phyloP scores from a whole-genome alignment of 2,888 invertebrate species.

The Agrilus mali region DNA sequence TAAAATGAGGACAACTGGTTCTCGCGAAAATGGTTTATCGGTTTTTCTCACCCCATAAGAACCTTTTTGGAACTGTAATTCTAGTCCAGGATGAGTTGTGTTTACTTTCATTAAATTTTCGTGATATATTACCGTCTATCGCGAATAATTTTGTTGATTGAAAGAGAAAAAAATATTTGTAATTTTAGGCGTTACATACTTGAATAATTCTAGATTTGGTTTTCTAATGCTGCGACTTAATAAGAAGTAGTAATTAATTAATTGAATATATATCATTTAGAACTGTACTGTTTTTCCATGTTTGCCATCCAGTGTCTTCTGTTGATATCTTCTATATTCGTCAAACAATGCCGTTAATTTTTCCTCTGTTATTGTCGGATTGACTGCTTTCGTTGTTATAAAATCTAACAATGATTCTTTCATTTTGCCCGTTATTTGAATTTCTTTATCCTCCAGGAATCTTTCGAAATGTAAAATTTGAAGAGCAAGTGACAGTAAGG shows the following conservation, averaged over 20 bases:
- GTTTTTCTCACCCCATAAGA: too few species aligned
- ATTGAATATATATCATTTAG: constrained; percentile 18
- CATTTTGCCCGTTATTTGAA: too few species aligned
- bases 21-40: too few species aligned
- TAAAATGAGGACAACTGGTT: too few species aligned
- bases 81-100: too few species aligned
- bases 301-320: constrained; percentile 13
- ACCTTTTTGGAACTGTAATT: too few species aligned
- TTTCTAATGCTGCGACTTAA: constrained; percentile 19
- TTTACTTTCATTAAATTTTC: constrained; percentile 19
- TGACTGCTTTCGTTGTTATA: too few species aligned
- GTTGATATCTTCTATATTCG: constrained; percentile 12
- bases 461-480: constrained; percentile 13
- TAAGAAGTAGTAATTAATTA: constrained; percentile 18
- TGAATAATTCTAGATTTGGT: constrained; percentile 18
- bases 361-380: too few species aligned
- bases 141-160: constrained; percentile 24
- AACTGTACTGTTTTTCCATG: constrained; percentile 22
- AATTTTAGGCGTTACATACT: constrained; percentile 19
- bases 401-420: neutral
- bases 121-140: constrained; percentile 18
- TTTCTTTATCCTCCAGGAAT: too few species aligned
- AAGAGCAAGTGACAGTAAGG: constrained; percentile 13
- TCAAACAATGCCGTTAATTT: constrained; percentile 4
- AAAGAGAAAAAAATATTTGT: constrained; percentile 19